A percentile compares a stretch with the other conserved stretches of the same genome.
These are phyloP conservation scores for Oreochromis niloticus DNA, from an alignment of 2,113 vertebrate genomes.

Conservation along the genomic window DNA sequence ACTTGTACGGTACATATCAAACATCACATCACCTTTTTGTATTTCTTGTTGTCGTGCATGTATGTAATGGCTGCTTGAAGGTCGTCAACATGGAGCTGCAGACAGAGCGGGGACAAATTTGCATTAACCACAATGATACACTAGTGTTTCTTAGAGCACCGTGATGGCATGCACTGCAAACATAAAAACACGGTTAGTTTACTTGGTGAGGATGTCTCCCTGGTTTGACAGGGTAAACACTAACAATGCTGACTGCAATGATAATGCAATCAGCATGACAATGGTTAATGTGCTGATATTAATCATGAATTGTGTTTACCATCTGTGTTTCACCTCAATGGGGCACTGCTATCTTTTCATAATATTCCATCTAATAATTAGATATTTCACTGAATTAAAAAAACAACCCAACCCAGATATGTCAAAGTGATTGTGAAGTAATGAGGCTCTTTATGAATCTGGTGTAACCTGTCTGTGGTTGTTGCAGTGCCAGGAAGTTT, in stretches of 20 bases:
- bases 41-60: conserved; percentile 86
- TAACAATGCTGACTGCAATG: neutral
- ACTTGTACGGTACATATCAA: neutral
- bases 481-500: neutral
- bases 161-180: neutral
- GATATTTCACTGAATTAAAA: neutral
- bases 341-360: neutral
- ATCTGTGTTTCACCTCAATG: neutral
- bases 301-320: neutral
- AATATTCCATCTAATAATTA: neutral
- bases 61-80: conserved; percentile 82
- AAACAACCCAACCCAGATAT: neutral
- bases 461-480: neutral
- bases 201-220: neutral
- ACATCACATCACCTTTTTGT: conserved; percentile 67
- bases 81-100: conserved; percentile 82
- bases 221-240: neutral
- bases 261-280: neutral
- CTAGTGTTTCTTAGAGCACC: neutral
- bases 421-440: neutral
- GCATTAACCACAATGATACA: neutral
- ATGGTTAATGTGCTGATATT: neutral
- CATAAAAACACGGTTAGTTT: neutral
- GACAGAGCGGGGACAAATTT: conserved; percentile 20
- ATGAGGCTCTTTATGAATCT: neutral